Conservation (phyloP, 1,140 invertebrate species). For the Dolichoris vasculosae region DNA sequence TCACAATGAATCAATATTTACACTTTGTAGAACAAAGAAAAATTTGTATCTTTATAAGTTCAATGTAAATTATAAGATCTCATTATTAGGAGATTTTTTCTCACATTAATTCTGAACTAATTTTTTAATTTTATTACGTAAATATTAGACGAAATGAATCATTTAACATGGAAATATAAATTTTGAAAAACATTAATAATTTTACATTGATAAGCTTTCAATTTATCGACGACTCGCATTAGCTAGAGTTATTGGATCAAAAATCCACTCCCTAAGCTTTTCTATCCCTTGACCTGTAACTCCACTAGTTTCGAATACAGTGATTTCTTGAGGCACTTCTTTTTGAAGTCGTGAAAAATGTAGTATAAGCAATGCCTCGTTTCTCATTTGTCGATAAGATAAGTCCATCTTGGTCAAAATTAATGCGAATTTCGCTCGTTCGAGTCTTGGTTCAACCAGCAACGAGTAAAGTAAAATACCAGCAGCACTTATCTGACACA, state of each 20-base stretch:
- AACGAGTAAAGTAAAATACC: constrained; percentile 84
- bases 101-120: constrained; percentile 23
- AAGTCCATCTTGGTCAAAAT: constrained; percentile 88
- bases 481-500: constrained; percentile 87
- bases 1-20: constrained; percentile 37
- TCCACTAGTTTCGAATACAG: constrained; percentile 82
- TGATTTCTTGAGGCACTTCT: constrained; percentile 80
- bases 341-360: constrained; percentile 80
- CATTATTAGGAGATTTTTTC: constrained; percentile 40
- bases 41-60: constrained; percentile 62
- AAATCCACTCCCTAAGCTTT: constrained; percentile 79
- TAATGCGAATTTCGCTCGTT: constrained; percentile 81
- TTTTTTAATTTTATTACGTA: constrained; percentile 50
- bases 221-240: constrained; percentile 38
- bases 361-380: constrained; percentile 86
- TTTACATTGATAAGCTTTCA: constrained; percentile 5
- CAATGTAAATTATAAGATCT: constrained; percentile 61
- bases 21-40: constrained; percentile 38
- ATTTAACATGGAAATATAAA: constrained; percentile 44
- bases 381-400: constrained; percentile 87
- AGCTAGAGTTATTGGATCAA: constrained; percentile 50
- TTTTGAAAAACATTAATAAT: constrained; percentile 44
- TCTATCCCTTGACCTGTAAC: constrained; percentile 82
- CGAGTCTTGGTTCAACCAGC: constrained; percentile 80
- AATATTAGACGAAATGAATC: constrained; percentile 33